Conservation (phyloP, 2,113 vertebrate species). For the Uria lomvia region DNA sequence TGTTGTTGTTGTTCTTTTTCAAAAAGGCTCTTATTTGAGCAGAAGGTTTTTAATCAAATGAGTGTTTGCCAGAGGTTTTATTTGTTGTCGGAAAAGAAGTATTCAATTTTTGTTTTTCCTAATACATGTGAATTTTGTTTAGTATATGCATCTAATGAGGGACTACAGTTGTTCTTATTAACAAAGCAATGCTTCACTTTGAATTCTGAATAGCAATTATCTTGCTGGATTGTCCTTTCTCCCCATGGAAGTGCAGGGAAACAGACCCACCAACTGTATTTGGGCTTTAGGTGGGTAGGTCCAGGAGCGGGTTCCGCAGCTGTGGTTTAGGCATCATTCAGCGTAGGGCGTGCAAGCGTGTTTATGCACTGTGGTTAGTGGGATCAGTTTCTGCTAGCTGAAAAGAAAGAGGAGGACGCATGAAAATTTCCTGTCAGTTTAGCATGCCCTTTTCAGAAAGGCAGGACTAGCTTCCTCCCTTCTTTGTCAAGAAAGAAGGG, state of each 20-base stretch:
- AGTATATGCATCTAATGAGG: background rate
- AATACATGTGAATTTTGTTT: background rate
- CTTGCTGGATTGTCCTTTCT: background rate
- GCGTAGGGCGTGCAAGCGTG: accelerated
- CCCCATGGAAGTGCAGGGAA: background rate
- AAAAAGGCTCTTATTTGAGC: background rate
- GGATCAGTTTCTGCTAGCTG: background rate
- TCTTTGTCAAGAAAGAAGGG: background rate
- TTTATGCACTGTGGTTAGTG: background rate
- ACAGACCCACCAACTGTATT: background rate
- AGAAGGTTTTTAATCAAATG: background rate
- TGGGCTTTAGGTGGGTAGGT: background rate
- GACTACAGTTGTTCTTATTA: background rate
- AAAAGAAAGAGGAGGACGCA: background rate
- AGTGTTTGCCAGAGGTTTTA: background rate
- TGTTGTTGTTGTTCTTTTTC: background rate
- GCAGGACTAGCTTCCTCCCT: background rate
- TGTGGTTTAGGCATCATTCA: background rate
- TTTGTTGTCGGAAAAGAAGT: background rate
- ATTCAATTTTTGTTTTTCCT: background rate
- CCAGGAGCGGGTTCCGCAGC: background rate
- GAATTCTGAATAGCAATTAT: background rate
- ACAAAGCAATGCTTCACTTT: background rate
- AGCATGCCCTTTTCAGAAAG: background rate
- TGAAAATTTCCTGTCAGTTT: background rate